Evolutionary conservation across 2,113 vertebrate genomes (phyloP).

Genomic region (Alethe diademata): DNA sequence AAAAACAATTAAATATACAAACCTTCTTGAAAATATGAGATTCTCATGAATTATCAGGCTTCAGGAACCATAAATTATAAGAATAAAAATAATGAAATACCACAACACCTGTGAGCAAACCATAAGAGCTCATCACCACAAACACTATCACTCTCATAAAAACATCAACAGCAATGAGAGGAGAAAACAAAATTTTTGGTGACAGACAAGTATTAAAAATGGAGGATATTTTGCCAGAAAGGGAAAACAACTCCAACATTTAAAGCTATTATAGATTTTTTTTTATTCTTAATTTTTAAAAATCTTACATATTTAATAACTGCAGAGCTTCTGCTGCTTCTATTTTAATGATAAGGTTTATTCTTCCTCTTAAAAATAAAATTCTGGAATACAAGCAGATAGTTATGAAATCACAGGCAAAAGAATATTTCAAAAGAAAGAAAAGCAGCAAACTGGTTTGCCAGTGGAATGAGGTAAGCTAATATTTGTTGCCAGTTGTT

Average conservation of each 20-base stretch:
- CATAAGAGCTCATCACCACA: not conserved
- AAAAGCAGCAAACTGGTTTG: not conserved
- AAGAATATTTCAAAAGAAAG: not conserved
- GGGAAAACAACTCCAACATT: not conserved
- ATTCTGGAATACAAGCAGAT: not conserved
- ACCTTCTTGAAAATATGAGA: not conserved
- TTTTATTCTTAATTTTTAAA: not conserved
- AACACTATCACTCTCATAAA: not conserved
- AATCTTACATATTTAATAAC: not conserved
- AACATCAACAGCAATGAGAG: not conserved
- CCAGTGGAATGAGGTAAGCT: not conserved
- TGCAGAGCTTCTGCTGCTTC: not conserved
- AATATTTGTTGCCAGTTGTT: not conserved
- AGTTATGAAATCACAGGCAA: not conserved
- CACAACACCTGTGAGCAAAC: not conserved
- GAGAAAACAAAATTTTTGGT: not conserved
- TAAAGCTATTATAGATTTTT: not conserved
- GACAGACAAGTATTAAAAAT: not conserved
- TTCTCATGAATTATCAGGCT: not conserved
- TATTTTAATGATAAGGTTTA: slow-evolving; percentile 37
- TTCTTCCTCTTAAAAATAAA: slow-evolving; percentile 59
- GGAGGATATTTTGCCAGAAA: not conserved
- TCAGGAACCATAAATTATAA: not conserved
- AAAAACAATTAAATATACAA: not conserved
- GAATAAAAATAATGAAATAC: not conserved